Percentiles rank a stretch among this genome's conserved stretches.
phyloP scores from a whole-genome alignment of 2,113 vertebrate genomes.

The Antigone vipio region DNA sequence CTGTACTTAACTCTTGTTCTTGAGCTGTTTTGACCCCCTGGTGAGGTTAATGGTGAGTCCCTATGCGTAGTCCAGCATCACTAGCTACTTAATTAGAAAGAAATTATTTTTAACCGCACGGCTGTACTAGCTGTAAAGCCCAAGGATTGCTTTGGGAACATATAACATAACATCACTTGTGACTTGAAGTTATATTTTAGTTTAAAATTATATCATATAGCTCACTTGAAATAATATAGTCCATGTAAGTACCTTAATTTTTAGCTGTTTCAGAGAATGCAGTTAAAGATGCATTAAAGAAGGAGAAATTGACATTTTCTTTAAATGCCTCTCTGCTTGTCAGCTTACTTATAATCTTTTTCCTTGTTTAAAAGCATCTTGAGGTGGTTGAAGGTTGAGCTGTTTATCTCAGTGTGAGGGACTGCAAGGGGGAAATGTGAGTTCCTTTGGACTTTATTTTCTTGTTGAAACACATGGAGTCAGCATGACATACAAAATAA shows the following conservation, averaged over 20 bases:
- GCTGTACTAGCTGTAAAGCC: neutral
- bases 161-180: neutral
- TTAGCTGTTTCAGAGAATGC: neutral
- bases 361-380: neutral
- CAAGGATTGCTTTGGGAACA: neutral
- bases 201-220: neutral
- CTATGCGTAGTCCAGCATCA: neutral
- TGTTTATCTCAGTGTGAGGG: neutral
- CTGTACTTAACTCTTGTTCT: neutral
- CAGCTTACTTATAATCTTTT: neutral
- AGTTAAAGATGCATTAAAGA: neutral
- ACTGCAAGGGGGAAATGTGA: neutral
- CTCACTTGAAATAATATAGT: neutral
- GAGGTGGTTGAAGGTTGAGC: neutral
- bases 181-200: neutral
- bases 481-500: slow-evolving; percentile 17
- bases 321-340: neutral
- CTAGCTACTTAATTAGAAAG: neutral
- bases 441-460: slow-evolving; percentile 34
- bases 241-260: neutral
- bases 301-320: neutral
- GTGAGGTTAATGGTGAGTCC: neutral
- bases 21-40: neutral
- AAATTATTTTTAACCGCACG: neutral
- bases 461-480: neutral